Evolutionary conservation across 2,797 vertebrate genomes (phyloP), one percentile per base, ranked within the genome.

Genomic region (Sebastes goodei): DNA sequence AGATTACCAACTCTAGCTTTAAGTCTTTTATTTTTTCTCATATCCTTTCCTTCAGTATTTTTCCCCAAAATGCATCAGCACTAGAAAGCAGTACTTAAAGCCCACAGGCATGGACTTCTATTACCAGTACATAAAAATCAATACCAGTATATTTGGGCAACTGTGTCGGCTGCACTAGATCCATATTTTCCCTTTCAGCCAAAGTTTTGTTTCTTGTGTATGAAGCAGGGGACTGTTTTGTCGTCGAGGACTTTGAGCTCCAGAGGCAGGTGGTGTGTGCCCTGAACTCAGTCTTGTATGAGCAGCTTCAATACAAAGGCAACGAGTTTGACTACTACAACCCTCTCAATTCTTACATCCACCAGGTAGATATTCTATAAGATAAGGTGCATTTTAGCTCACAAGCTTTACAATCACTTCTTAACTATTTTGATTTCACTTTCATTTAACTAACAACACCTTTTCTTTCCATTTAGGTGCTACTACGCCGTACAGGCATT

Each of bases 321-420:
- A 99, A 99, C 0, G 97, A 98, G 64, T 94, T 96, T 64, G 98
- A 99, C 93, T 99, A 98, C 89, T 99, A 99, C 86, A 99, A 99
- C 71, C 98, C 98, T 17, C 95, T 99, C 65, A 99, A 99, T 91
- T 98, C 98, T 0, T 99, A 99, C 92, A 97, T 99, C 87, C 98
- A 98, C 90, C 98, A 99, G 98, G 99, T 98, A 84, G 0, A 23
- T 32, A 1, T 2, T 14, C 14, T 5, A 1, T 20, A 2, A 15
- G n/a, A 6, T 30, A 0, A 17, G 15, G 21, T 23, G 0, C 15
- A 4, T 8, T 11, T 10, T 2, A 32, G 2, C 23, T 23, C 23
- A 23, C 23, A 23, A 23, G 6, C 5, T 76, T 66, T 61, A 68
- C 1, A 29, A 1, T 10, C 0, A 69, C 9, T 21, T n/a, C 3